Base-by-base conservation (phyloP, 1,140 invertebrate genomes). In the Cotesia chilonis region DNA sequence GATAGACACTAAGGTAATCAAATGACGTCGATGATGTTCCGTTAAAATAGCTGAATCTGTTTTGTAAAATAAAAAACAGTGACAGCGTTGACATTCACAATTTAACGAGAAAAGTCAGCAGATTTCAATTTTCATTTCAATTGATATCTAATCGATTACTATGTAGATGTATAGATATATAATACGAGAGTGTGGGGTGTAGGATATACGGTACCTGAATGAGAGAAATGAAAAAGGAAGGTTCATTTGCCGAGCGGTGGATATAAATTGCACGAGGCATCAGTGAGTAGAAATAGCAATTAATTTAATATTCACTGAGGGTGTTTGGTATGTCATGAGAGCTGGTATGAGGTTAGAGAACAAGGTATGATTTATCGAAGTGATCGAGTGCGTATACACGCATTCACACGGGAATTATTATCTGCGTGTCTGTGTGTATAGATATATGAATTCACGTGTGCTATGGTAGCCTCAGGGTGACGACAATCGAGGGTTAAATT, bases 221-320 rank as follows among this genome's bases (percentile, higher is more conserved):
- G 20, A 68, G 66, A 35, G 63, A 65, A 71, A 57, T n/a, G 36
- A 55, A 60, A 55, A 17, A 10, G 36, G 9, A 41, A 36, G 51
- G 63, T 71, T 72, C 70, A 68, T 73, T 73, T 61, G 57, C 12
- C 57, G 63, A 69, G 60, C 38, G 60, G 51, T 64, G 37, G 61
- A 70, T 65, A 75, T 75, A 70, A 70, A 73, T 76, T 72, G 12
- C 55, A 36, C 6, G 28, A 35, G 63, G 67, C 68, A 71, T 71
- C 70, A 54, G 70, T 52, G n/a, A 72, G 51, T 64, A 55, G 54
- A 69, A 74, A 69, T 72, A 38, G 65, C 69, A 73, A 76, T 76
- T 74, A 76, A 76, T 76, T 76, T 74, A 76, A 76, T 76, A 76
- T 76, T 76, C 75, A 73, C 66, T 54, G 38, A 54, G 68, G 72